Evolutionary conservation across 2,797 vertebrate genomes (phyloP).

Genomic region (Spinibarbus caldwelli): DNA sequence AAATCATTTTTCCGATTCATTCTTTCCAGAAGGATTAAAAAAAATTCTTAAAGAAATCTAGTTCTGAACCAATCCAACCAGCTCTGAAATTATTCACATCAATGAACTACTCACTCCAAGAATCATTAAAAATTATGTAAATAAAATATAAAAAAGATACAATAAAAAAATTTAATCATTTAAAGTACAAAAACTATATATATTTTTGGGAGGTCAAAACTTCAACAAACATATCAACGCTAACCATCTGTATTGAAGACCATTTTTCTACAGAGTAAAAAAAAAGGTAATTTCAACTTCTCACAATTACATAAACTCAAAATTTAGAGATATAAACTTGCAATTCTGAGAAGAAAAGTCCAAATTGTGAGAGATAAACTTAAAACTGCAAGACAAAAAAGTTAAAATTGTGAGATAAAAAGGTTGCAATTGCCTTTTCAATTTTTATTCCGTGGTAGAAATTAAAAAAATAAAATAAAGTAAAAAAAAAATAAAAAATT

Average conservation of each 20-base stretch:
- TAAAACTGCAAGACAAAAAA: too few relatives aligned
- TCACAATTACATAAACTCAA: background rate
- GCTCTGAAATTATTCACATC: background rate
- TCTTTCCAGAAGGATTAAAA: background rate
- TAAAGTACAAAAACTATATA: background rate
- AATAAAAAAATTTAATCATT: background rate
- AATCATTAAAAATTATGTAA: background rate
- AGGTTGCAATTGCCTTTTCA: too few relatives aligned
- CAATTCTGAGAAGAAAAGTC: background rate
- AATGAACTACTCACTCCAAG: background rate
- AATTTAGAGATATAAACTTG: background rate
- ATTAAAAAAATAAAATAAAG: too few relatives aligned
- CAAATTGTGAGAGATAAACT: too few relatives aligned
- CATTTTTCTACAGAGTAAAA: background rate
- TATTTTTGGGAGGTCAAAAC: background rate
- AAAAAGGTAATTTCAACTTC: background rate
- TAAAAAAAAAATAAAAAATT: background rate
- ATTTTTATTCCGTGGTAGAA: too few relatives aligned
- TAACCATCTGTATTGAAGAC: background rate
- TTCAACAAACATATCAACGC: background rate
- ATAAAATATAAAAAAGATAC: background rate
- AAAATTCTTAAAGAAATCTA: background rate
- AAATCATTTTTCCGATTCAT: background rate
- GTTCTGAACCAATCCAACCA: background rate
- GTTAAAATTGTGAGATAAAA: too few relatives aligned